These are phyloP conservation scores for Danionella dracula DNA, from an alignment of 2,797 vertebrate species.

Conservation along the genomic window DNA sequence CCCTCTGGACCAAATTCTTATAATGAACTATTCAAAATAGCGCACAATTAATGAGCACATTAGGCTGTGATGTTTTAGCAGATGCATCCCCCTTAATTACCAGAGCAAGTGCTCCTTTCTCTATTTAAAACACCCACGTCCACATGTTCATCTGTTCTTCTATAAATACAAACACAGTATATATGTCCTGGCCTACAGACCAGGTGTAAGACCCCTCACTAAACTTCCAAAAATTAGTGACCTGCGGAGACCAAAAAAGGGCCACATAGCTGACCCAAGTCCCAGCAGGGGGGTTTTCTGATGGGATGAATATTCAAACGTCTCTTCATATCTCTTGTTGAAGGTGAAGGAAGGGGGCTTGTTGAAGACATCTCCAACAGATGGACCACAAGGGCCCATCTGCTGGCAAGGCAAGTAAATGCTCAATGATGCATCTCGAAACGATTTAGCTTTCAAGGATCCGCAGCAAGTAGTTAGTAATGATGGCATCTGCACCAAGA, in stretches of 20 bases:
- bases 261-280: slow-evolving; percentile 30
- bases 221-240: slow-evolving; percentile 39
- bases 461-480: slow-evolving; percentile 82
- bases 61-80: slow-evolving; percentile 40
- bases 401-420: slow-evolving; percentile 84
- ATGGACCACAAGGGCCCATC: slow-evolving; percentile 88
- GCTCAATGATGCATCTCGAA: slow-evolving; percentile 87
- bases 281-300: slow-evolving; percentile 59
- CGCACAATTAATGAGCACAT: slow-evolving; percentile 40
- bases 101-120: slow-evolving; percentile 29
- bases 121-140: slow-evolving; percentile 24
- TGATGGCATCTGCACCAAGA: slow-evolving; percentile 80
- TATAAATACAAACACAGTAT: slow-evolving; percentile 5
- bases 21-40: slow-evolving; percentile 43
- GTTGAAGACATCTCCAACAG: slow-evolving; percentile 88
- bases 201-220: slow-evolving; percentile 31
- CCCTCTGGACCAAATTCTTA: slow-evolving; percentile 20
- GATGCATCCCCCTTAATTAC: slow-evolving; percentile 42
- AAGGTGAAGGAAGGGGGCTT: slow-evolving; percentile 90
- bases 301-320: slow-evolving; percentile 70
- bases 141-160: slow-evolving; percentile 21
- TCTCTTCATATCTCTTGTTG: slow-evolving; percentile 73
- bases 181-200: not conserved
- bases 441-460: slow-evolving; percentile 91
- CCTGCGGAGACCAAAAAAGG: slow-evolving; percentile 28